A percentile compares a stretch with the other conserved stretches of the same genome.
Evolutionary conservation across 2,113 vertebrate genomes (phyloP).

Genomic region (Notarius quadriscutis): DNA sequence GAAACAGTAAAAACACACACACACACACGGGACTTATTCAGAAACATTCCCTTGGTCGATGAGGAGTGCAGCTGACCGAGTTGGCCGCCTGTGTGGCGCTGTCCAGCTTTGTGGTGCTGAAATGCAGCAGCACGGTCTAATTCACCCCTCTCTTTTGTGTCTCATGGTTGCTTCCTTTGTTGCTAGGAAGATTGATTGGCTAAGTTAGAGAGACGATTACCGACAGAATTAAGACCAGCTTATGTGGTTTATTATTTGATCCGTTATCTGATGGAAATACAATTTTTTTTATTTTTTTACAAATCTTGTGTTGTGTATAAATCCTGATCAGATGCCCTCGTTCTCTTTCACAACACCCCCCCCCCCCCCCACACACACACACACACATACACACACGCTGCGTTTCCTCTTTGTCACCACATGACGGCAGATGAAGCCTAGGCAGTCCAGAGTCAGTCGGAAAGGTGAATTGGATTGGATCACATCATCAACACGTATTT

Average conservation of each 20-base stretch:
- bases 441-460: neutral
- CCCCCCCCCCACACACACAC: neutral
- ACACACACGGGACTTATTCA: neutral
- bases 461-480: neutral
- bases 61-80: conserved; percentile 24
- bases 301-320: neutral
- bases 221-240: neutral
- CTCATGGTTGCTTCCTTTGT: conserved; percentile 43
- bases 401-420: conserved; percentile 50
- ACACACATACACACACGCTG: neutral
- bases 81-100: conserved; percentile 62
- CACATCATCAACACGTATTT: neutral
- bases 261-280: too few species aligned
- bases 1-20: neutral
- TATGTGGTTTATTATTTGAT: neutral
- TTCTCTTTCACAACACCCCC: neutral
- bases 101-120: conserved; percentile 60
- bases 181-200: conserved; percentile 28
- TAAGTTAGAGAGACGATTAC: neutral
- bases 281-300: neutral
- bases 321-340: too few species aligned
- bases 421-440: conserved; percentile 47
- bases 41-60: neutral
- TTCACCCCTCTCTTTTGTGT: neutral
- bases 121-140: conserved; percentile 9